Evolutionary conservation across 2,888 invertebrate genomes (phyloP), one percentile per base, ranked within the genome.

Genomic region (Dryadula phaetusa): DNA sequence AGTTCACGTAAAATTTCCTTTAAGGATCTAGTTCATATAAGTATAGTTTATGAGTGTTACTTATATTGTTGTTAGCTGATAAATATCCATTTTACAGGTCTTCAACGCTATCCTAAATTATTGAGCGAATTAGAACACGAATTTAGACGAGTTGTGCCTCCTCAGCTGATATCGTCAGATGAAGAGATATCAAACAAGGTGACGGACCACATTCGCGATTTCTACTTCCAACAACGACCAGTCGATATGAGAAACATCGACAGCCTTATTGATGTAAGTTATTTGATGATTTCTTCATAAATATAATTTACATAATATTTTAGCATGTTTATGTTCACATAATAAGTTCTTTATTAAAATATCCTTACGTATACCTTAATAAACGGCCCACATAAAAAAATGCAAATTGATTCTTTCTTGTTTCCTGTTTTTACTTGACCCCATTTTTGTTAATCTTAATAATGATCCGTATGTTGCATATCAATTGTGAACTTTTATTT

Each of bases 101-200:
- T 94, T 0, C 94, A 94, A 66, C 92, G 94, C 42, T 93, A 94
- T 75, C 94, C 94, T 0, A 92, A 93, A 74, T 80, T 94, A 32
- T 78, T 94, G 52, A 82, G 81, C 46, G 93, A 94, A 72, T 82
- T 94, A 70, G 93, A 94, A 44, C 87, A 87, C 14, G 94, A 94
- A 79, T 94, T 94, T 81, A 82, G 81, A 0, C 92, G 94, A n/a
- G 87, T 94, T 71, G 92, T 94, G 58, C 94, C 94, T 0, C 93
- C 89, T 0, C 93, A 93, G 77, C 83, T 94, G 34, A 83, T 88
- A 47, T 79, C 85, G 0, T 77, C 82, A 73, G 77, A 92, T 82
- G 78, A 87, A 72, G 73, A 76, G 4, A 72, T 79, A 49, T 79
- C 80, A 1, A 74, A 75, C 34, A 83, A 83, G 70, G 83, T 91